Conservation (phyloP, 1,140 invertebrate genomes). For the Calephelis virginiensis region DNA sequence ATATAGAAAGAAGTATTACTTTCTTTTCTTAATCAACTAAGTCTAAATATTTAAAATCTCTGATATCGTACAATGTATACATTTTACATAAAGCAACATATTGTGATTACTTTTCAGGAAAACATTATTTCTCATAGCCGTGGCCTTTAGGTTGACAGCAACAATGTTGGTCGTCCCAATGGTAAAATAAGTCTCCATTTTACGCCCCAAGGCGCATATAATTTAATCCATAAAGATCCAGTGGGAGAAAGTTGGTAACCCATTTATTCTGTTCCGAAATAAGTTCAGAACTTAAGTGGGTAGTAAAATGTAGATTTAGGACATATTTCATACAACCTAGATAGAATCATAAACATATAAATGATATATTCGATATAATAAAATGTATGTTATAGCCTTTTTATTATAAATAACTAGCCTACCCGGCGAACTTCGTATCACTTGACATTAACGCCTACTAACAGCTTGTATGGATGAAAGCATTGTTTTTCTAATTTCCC, state of each 20-base stretch:
- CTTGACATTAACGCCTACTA: no score
- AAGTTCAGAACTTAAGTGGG: constrained; percentile 22
- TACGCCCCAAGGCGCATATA: constrained; percentile 62
- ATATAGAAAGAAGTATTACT: no score
- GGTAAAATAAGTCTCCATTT: constrained; percentile 70
- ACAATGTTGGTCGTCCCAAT: constrained; percentile 59
- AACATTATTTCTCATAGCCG: constrained; percentile 9
- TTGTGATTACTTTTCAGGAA: constrained; percentile 7
- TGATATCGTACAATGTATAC: background rate
- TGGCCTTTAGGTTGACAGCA: constrained; percentile 47
- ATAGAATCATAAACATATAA: no score
- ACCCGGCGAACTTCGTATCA: no score
- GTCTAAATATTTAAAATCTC: no score
- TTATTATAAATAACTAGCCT: no score
- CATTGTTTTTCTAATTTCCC: no score
- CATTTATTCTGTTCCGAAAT: constrained; percentile 64
- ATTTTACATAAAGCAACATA: background rate
- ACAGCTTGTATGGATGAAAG: no score
- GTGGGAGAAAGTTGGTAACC: constrained; percentile 61
- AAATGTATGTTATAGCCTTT: no score
- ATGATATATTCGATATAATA: no score
- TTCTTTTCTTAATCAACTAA: no score
- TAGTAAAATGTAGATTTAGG: constrained; percentile 15
- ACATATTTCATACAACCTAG: background rate
- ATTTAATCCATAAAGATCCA: constrained; percentile 69